Evolutionary conservation across 2,113 vertebrate genomes (phyloP).

Genomic region (Istiophorus platypterus): DNA sequence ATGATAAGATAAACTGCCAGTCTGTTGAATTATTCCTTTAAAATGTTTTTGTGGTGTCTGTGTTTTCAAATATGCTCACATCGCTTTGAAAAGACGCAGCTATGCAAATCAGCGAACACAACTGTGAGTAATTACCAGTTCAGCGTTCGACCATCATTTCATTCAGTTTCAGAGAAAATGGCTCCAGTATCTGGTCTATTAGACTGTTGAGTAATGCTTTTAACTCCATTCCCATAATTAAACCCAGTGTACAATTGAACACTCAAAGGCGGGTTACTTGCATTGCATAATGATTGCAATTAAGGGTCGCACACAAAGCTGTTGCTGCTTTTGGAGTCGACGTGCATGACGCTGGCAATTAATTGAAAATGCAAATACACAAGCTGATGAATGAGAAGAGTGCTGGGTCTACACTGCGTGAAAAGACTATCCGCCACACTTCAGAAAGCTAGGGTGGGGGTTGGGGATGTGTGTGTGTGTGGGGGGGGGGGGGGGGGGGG

Average conservation of each 20-base stretch:
- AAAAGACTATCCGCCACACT: conserved; percentile 73
- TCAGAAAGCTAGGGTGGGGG: conserved; percentile 33
- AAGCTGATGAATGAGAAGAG: conserved; percentile 78
- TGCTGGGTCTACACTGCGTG: conserved; percentile 57
- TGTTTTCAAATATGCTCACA: conserved; percentile 52
- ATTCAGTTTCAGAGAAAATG: conserved; percentile 65
- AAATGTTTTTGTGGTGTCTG: conserved; percentile 17
- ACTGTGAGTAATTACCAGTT: conserved; percentile 75
- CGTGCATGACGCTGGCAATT: conserved; percentile 76
- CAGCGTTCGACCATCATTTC: conserved; percentile 65
- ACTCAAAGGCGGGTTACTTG: conserved; percentile 76
- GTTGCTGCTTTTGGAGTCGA: conserved; percentile 69
- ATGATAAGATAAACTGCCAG: conserved; percentile 22
- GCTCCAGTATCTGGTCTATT: conserved; percentile 78
- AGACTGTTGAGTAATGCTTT: conserved; percentile 83
- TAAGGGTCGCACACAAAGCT: conserved; percentile 81
- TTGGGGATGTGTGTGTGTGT: too few relatives aligned
- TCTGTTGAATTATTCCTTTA: conserved; percentile 30
- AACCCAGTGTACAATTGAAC: conserved; percentile 81
- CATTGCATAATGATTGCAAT: conserved; percentile 83
- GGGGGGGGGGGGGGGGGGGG: background rate
- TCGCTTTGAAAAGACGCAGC: conserved; percentile 52
- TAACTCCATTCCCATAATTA: conserved; percentile 82
- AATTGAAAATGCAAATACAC: conserved; percentile 86
- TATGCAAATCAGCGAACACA: conserved; percentile 61